Base-by-base conservation (phyloP, 2,797 vertebrate species). In the Myiothlypis coronata region DNA sequence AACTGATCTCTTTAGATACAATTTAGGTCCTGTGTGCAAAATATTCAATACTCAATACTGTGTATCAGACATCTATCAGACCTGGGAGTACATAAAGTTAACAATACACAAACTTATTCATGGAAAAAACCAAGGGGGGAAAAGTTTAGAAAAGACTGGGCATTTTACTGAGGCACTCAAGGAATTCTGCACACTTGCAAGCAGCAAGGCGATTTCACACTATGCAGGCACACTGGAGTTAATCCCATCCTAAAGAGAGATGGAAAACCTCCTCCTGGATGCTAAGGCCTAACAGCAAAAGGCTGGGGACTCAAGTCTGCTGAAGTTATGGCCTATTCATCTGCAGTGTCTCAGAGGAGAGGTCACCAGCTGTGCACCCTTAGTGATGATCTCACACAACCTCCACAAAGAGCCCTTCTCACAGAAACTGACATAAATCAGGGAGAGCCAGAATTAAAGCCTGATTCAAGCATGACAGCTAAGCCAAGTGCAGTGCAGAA, bases 61-160 rank as follows among this genome's bases (percentile, higher is more conserved):
- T 5, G 2, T 44, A 72, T 22, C 32, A 63, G 12, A 41, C 6
- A 47, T 17, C 10, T 53, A 18, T 19, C 26, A 57, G 20, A 63
- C 7, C 19, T 67, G 16, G 9, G 8, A 91, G 47, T 46, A 68
- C 14, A 44, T 3, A 22, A 81, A 37, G 5, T 19, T 56, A 69
- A 43, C 23, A 57, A 53, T 5, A 37, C 5, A 39, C 19, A 43
- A 52, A 77, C 24, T 34, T 52, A 28, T 55, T 49, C 8, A 64
- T 6, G n/a, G 23, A 14, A 80, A 82, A 37, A 49, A n/a, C n/a
- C 1, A 0, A 0, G 32, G 11, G 5, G 11, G 8, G 6, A 47
- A 65, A 79, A 8, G 6, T 28, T 85, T 34, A 74, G 56, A 63
- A 92, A 76, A 26, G 9, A 77, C 37, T 13, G 5, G 10, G 17